Evolutionary conservation across 2,113 vertebrate genomes (phyloP), one percentile per base, ranked within the genome.

Genomic region (Eptesicus fuscus): DNA sequence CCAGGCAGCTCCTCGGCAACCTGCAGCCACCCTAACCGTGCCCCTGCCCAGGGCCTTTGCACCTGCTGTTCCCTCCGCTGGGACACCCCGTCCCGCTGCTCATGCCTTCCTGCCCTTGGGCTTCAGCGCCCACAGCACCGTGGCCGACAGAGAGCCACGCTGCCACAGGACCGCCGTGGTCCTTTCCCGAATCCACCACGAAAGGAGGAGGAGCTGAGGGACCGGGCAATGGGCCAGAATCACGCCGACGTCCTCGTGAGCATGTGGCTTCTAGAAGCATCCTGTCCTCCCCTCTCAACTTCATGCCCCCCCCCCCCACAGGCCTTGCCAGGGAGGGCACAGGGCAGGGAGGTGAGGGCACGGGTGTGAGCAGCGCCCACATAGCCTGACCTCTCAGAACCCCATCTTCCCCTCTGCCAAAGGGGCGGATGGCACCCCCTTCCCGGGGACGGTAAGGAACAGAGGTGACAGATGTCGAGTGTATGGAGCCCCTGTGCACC

Each of bases 51-150:
- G 89, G 51, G 49, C 88, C 89, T 61, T 73, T 18, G 67, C 32
- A 91, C 51, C 4, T 18, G 71, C 59, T 20, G 7, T 7, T 10
- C 47, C 59, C 0, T 0, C 51, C 35, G 28, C 70, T 5, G 7
- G 69, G n/a, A 18, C 37, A 30, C 32, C 40, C 42, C 35, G 42
- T 12, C 69, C 35, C 22, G 1, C 70, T 1, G 35, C 35, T n/a
- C 32, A 28, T 3, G 25, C 44, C 59, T 51, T 49, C 6, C 28
- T 37, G 18, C 53, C 20, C 17, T 37, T 5, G 18, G 69, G 20
- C 70, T 25, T 63, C 28, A 8, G 69, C n/a, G 16, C 6, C 25
- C 0, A 42, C 16, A 18, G 63, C 56, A n/a, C 22, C 0, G 0
- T 1, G 47, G 56, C 67, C 18, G 1, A 14, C 9, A 22, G 28